Evolutionary conservation across 2,888 invertebrate genomes (phyloP).

Genomic region (Drosophila anceps): DNA sequence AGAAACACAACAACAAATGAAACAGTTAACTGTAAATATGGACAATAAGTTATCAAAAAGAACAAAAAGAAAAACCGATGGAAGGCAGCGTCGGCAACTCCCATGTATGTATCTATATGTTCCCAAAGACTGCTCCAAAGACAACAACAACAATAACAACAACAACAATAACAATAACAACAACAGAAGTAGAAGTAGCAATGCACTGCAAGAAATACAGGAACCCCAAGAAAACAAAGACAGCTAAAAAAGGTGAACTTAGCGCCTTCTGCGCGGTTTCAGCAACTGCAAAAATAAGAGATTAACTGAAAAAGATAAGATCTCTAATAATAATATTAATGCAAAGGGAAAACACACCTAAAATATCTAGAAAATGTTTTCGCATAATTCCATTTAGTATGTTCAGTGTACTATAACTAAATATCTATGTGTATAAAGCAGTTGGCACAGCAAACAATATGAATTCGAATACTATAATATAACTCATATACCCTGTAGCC

Average conservation of each 20-base stretch:
- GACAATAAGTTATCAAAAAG: constrained; percentile 49
- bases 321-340: constrained; percentile 4
- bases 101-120: constrained; percentile 37
- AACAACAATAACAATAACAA: constrained; percentile 39
- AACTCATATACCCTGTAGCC: neutral
- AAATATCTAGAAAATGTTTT: constrained; percentile 55
- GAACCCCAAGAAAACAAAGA: constrained; percentile 7
- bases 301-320: neutral
- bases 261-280: constrained; percentile 46
- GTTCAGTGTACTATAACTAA: constrained; percentile 35
- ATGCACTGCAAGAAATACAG: constrained; percentile 4
- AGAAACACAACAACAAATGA: constrained; percentile 4
- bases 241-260: constrained; percentile 20
- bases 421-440: constrained; percentile 20
- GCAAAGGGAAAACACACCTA: neutral
- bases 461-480: constrained; percentile 14
- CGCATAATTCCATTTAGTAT: constrained; percentile 62
- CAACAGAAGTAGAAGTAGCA: constrained; percentile 15
- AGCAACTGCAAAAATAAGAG: constrained; percentile 25
- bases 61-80: constrained; percentile 22
- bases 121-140: constrained; percentile 70
- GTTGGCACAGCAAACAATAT: constrained; percentile 3
- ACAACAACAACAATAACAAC: constrained; percentile 31
- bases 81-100: constrained; percentile 32
- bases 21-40: constrained; percentile 68